Evolutionary conservation across 2,113 vertebrate species (phyloP).

Genomic region (Acanthochromis polyacanthus): DNA sequence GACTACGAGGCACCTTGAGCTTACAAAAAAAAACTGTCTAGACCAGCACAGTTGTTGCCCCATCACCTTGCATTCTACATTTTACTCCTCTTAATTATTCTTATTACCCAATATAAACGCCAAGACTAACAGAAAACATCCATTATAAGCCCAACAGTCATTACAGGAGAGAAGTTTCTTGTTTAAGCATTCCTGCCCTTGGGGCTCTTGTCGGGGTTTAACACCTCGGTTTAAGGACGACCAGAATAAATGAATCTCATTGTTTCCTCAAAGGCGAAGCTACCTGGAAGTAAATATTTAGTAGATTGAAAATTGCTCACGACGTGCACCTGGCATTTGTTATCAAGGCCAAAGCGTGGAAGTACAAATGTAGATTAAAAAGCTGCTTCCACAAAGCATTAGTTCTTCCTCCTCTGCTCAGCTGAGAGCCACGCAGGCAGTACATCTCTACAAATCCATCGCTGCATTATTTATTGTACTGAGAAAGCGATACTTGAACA

Average conservation of each 20-base stretch:
- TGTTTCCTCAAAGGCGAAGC: too few species aligned
- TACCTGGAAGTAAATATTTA: too few species aligned
- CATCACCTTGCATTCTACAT: not conserved
- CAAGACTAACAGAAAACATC: not conserved
- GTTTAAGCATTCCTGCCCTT: not conserved
- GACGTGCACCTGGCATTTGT: conserved; percentile 2
- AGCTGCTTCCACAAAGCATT: not conserved
- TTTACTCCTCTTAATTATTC: not conserved
- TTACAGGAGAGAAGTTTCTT: not conserved
- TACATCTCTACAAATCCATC: not conserved
- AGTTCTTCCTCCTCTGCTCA: not conserved
- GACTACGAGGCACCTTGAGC: not conserved
- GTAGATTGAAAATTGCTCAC: not conserved
- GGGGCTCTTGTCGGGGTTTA: not conserved
- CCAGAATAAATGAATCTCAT: not conserved
- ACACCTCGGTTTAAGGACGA: not conserved
- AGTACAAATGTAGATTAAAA: not conserved
- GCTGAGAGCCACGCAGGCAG: not conserved
- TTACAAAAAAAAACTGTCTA: not conserved
- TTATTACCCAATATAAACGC: not conserved
- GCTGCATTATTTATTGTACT: not conserved
- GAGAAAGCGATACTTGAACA: not conserved
- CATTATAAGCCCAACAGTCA: not conserved
- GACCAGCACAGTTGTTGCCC: not conserved
- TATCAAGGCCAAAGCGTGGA: conserved; percentile 6